These are phyloP conservation scores for Laupala kohalensis DNA, from an alignment of 1,140 invertebrate species.

Conservation along the genomic window DNA sequence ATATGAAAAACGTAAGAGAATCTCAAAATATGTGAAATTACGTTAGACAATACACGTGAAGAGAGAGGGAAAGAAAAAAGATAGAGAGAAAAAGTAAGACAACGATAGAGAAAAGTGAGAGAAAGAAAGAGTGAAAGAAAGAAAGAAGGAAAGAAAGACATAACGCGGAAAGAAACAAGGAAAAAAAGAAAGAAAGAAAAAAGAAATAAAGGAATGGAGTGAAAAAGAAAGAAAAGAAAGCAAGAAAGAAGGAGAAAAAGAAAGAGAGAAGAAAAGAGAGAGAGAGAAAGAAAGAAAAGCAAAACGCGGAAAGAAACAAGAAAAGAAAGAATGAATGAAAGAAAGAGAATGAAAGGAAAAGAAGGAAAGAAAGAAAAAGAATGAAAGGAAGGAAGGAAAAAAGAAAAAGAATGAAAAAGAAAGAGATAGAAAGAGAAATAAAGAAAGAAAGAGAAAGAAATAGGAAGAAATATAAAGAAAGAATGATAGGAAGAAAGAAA, in stretches of 20 bases:
- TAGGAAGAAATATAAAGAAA: not conserved
- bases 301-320: not conserved
- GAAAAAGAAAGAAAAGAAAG: not conserved
- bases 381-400: not conserved
- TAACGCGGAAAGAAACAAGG: not conserved
- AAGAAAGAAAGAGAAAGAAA: not conserved
- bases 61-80: not conserved
- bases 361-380: not conserved
- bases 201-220: not conserved
- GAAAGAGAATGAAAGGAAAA: not conserved
- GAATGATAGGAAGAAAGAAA: not conserved
- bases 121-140: not conserved
- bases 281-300: not conserved
- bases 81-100: not conserved
- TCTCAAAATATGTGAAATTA: too few species aligned
- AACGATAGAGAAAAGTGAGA: not conserved
- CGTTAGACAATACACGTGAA: too few species aligned
- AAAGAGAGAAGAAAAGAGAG: not conserved
- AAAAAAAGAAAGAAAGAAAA: not conserved
- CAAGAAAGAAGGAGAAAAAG: not conserved
- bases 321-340: not conserved
- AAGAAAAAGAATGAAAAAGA: not conserved
- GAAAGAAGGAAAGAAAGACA: not conserved
- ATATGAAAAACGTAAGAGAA: too few species aligned
- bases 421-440: not conserved